Evolutionary conservation across 2,113 vertebrate genomes (phyloP), one percentile per base, ranked within the genome.

Genomic region (Clarias gariepinus): DNA sequence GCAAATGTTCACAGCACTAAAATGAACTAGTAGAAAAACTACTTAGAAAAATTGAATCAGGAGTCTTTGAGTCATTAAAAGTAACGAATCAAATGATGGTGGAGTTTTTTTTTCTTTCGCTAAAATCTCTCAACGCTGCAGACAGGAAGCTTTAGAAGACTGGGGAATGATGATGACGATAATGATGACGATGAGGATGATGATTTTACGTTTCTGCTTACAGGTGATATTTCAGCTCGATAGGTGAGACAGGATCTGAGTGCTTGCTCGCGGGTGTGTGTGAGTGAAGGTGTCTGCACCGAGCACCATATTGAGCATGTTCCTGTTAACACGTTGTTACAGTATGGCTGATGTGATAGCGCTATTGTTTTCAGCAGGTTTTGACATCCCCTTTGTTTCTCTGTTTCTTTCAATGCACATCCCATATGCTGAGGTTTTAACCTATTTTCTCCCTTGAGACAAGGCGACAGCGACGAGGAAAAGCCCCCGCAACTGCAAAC

Each of bases 371-470:
- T 85, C 91, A 83, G 66, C 85, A 79, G 87, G 87, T 86, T 85
- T 87, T 88, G 74, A 81, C 81, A 83, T 82, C 81, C 84, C 71
- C 33, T 80, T 58, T 71, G 41, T 19, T 47, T 53, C 82, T 74
- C 16, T 47, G 57, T 58, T 58, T 89, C 91, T 93, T 92, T 87
- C 91, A 89, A 95, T 93, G 93, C 90, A 90, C 87, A 93, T 93
- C 69, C 92, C 93, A 95, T 92, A 95, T 95, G 93, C 94, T 92
- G 36, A 89, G 81, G 60, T 86, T 91, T 47, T 90, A 86, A 91
- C 89, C 90, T 86, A 58, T 84, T 66, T 86, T 83, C 88, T 93
- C 89, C 91, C 86, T 55, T 52, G 84, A 86, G 91, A 92, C 87
- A 55, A 86, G 41, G 33, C n/a, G 36, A 69, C 28, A 71, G 47